Base-by-base conservation (phyloP, 2,888 invertebrate species). In the Herminia tarsipennalis region DNA sequence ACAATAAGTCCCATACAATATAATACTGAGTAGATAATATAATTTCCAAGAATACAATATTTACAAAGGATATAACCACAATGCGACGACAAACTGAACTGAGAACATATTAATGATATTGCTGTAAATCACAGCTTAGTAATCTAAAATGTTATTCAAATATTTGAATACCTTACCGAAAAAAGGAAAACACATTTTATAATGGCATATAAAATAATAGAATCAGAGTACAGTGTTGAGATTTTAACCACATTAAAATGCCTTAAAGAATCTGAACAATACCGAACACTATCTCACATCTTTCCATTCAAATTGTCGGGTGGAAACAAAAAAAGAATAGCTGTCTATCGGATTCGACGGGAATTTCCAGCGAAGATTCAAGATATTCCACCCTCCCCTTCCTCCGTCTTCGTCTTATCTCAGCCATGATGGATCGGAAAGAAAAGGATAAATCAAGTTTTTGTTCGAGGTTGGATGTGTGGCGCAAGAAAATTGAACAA, bases 391-490 rank as follows among this genome's bases (percentile, higher is more conserved):
- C 39, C 32, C 49, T 56, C 38, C 45, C 48, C 34, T 29, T 28
- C 41, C 45, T 58, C 56, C 49, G 47, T 42, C 54, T 40, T 46
- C 48, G 53, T 61, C 77, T 83, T 84, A 86, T 86, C 86, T 76
- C 58, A 50, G 66, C 66, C 72, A 76, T 85, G 86, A 86, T 82
- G 79, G 80, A 86, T 84, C 72, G 82, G 61, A 61, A 70, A 76
- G 78, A 75, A 78, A 72, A 68, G 81, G 80, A 83, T 83, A 81
- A 83, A 83, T 85, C 83, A 79, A 76, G 77, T 81, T 83, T 81
- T 79, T 81, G 72, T 79, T 73, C 66, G 56, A 44, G 50, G 45
- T 49, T 51, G 46, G 55, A 55, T 54, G 61, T 56, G 59, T 73
- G 71, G 69, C 51, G 56, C 69, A 70, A 71, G 46, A 18, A 16